Evolutionary conservation across 2,888 invertebrate species (phyloP).

Genomic region (Danaus chrysippus): DNA sequence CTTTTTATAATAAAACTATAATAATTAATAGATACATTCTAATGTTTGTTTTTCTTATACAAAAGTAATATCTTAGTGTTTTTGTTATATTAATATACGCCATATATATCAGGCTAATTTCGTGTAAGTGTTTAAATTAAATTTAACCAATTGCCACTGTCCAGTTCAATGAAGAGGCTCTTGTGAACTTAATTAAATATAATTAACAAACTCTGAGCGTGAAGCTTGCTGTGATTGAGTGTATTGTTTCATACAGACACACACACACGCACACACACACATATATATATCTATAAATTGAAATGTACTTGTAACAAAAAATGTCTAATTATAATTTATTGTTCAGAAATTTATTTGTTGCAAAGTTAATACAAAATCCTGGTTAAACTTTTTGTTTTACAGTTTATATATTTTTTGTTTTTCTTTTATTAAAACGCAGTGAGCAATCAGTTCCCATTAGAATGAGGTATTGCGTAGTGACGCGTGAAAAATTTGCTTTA

Average conservation of each 20-base stretch:
- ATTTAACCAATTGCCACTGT: not conserved
- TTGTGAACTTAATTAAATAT: not conserved
- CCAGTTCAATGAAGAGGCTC: not conserved
- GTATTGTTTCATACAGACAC: no score
- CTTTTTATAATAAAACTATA: not conserved
- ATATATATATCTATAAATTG: no score
- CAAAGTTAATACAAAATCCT: no score
- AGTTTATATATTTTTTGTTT: not conserved
- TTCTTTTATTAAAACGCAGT: not conserved
- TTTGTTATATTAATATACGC: no score
- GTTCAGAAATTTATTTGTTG: no score
- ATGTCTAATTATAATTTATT: no score
- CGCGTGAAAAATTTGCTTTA: conserved; percentile 2
- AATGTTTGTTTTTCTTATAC: no score
- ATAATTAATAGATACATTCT: not conserved
- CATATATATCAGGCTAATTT: no score
- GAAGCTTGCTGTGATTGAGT: not conserved
- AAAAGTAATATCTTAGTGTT: no score
- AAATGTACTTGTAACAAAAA: no score
- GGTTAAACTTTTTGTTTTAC: not conserved
- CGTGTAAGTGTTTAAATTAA: not conserved
- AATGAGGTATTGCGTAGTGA: not conserved
- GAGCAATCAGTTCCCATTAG: conserved; percentile 3
- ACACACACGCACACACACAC: no score
- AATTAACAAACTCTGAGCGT: not conserved